Evolutionary conservation across 2,888 invertebrate species (phyloP), one percentile per base, ranked within the genome.

Genomic region (Diaprepes abbreviatus): DNA sequence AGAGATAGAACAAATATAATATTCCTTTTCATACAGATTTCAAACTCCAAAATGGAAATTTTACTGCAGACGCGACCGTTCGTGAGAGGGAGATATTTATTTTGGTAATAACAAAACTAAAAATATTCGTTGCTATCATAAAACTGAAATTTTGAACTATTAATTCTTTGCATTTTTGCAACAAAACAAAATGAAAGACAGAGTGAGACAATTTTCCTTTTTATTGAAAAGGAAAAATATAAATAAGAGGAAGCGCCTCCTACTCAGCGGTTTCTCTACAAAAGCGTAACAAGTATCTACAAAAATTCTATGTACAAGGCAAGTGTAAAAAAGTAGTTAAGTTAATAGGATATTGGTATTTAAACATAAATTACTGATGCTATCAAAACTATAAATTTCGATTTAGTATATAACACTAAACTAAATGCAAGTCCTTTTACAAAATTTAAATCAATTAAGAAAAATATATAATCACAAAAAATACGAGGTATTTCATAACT

Each of bases 161-260:
- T 43, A 43, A 17, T 43, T 43, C 2, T 5, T 21, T 14, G 6
- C 21, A 5, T 45, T 57, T 40, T 10, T 31, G 24, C 10, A 12
- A 58, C 10, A 43, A 36, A 52, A 28, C 19, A 48, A 62, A 62
- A 52, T 62, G 62, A 62, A 62, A 62, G 62, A 62, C 62, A 52
- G 12, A 52, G 62, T 62, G 62, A 62, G 62, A 62, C 19, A 50
- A 62, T 17, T 52, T 38, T 52, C 48, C 48, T 50, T 9, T 62
- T 38, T 38, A 50, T 24, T 48, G 1, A 12, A n/a, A 52, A 62
- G 62, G 62, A 62, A 62, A 43, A 62, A 62, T 35, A 38, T 48
- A 33, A 5, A 33, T 48, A 7, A 14, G n/a, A 36, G 1, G 6
- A 16, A 24, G 38, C 40, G 12, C 7, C 6, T n/a, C 7, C 35